Evolutionary conservation across 1,140 invertebrate species (phyloP).

Genomic region (Brachionus plicatilis): DNA sequence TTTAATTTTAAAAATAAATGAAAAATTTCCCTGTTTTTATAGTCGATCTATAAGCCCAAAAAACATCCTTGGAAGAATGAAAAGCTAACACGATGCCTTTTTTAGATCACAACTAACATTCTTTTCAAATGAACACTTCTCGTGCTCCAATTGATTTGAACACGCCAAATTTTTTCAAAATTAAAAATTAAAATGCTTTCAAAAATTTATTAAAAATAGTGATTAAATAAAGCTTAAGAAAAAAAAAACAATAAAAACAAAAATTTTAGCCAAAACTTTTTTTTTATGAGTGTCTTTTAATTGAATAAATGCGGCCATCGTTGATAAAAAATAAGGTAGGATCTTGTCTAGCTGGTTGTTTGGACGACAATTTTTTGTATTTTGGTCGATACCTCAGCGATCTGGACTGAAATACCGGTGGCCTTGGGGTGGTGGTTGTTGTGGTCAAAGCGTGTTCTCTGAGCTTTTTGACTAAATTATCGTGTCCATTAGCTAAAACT

Average conservation of each 20-base stretch:
- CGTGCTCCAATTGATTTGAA: not conserved
- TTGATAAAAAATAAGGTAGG: not conserved
- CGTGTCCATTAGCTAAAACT: not conserved
- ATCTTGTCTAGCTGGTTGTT: not conserved
- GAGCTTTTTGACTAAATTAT: not conserved
- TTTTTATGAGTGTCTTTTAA: not conserved
- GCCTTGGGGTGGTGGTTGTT: not conserved
- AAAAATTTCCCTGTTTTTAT: not conserved
- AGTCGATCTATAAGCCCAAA: not conserved
- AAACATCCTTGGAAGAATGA: not conserved
- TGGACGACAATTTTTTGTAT: not conserved
- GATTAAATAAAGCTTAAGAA: not conserved
- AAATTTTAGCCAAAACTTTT: not conserved
- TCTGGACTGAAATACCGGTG: not conserved
- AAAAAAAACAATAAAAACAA: not conserved
- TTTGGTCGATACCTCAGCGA: not conserved
- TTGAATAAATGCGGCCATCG: constrained; percentile 1
- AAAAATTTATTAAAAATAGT: constrained; percentile 4
- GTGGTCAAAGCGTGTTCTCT: not conserved
- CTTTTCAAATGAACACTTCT: not conserved
- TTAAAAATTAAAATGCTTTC: not conserved
- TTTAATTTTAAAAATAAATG: not conserved
- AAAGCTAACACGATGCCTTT: not conserved
- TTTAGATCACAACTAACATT: not conserved
- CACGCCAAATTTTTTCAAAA: not conserved